phyloP scores from a whole-genome alignment of 2,888 invertebrate species.

The Pseudococcus viburni region DNA sequence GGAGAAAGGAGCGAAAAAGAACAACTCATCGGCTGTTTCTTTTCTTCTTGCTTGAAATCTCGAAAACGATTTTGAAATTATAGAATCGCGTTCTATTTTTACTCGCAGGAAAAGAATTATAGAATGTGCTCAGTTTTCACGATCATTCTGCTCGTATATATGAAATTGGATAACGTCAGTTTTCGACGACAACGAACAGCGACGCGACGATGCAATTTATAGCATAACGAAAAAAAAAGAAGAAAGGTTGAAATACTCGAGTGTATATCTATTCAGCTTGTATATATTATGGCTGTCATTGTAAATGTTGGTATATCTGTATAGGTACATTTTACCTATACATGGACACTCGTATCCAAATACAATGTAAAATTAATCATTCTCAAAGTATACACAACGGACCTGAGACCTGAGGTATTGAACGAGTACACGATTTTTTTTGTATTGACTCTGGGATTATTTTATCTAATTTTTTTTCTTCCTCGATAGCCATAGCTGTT shows the following conservation, averaged over 20 bases:
- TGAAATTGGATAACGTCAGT: neutral
- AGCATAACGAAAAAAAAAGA: slow-evolving; percentile 7
- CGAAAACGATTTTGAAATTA: too few relatives aligned
- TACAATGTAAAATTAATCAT: slow-evolving; percentile 49
- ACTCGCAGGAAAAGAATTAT: too few relatives aligned
- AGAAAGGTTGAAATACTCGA: slow-evolving; percentile 30
- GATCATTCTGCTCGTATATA: neutral
- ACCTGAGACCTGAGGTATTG: neutral
- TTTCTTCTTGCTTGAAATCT: too few relatives aligned
- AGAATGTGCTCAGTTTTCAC: too few relatives aligned
- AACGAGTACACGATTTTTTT: slow-evolving; percentile 22
- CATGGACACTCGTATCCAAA: slow-evolving; percentile 10
- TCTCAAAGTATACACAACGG: slow-evolving; percentile 2
- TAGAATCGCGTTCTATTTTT: too few relatives aligned
- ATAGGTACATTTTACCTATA: neutral
- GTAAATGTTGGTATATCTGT: neutral
- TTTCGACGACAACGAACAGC: neutral
- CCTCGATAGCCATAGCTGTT: neutral
- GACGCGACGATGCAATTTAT: slow-evolving; percentile 6
- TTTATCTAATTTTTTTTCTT: neutral
- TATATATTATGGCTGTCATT: slow-evolving; percentile 44
- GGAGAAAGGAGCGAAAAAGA: too few relatives aligned
- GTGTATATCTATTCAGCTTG: slow-evolving; percentile 11
- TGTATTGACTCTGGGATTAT: slow-evolving; percentile 19
- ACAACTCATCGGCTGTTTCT: too few relatives aligned